These are phyloP conservation scores for Peromyscus californicus DNA, from an alignment of 2,113 vertebrate species.

Conservation along the genomic window DNA sequence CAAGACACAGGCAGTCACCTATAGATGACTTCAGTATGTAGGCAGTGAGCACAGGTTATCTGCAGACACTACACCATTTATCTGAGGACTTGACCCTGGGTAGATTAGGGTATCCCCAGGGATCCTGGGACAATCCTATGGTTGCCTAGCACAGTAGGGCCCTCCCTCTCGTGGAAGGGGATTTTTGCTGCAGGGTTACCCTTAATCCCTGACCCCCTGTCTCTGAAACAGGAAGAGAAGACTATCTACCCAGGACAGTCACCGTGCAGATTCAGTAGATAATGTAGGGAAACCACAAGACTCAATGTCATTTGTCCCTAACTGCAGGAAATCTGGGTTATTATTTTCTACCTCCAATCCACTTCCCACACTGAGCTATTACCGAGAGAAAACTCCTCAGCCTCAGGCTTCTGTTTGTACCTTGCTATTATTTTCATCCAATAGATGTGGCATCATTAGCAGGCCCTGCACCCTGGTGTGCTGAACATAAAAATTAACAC, in stretches of 20 bases:
- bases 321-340: neutral
- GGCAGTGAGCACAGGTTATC: neutral
- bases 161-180: too few species aligned
- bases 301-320: neutral
- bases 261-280: accelerated
- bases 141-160: too few species aligned
- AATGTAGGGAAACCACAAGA: neutral
- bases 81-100: neutral
- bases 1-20: neutral
- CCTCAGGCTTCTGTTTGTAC: neutral
- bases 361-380: neutral
- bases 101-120: neutral
- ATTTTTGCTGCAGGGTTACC: accelerated
- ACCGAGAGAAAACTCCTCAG: neutral
- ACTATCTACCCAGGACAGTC: too few species aligned
- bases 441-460: neutral
- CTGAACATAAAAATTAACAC: neutral
- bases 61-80: neutral
- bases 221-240: neutral
- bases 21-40: neutral
- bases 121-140: neutral
- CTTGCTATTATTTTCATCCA: neutral
- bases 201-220: neutral
- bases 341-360: neutral
- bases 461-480: neutral